These are phyloP conservation scores for Xestia c-nigrum DNA, from an alignment of 2,888 invertebrate species.

Conservation along the genomic window DNA sequence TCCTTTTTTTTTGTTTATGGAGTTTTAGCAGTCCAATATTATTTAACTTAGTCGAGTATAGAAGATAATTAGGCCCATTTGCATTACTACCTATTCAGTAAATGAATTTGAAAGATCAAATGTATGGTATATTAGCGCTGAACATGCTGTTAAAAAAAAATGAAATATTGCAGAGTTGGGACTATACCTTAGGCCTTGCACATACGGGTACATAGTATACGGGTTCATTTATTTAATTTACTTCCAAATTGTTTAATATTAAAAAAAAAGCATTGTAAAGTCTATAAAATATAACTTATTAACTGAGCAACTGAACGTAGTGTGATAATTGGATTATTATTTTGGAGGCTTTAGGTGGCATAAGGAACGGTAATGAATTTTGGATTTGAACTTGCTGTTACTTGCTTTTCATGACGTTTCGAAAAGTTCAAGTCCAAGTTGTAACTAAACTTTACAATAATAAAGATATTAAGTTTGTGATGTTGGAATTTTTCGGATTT, in stretches of 20 bases:
- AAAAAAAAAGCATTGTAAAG: neutral
- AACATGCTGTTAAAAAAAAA: neutral
- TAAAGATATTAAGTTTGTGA: neutral
- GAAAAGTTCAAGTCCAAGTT: neutral
- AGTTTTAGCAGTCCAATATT: neutral
- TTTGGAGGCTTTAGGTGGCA: neutral
- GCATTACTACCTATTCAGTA: neutral
- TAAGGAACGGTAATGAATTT: neutral
- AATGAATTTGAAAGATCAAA: neutral
- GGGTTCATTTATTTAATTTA: neutral
- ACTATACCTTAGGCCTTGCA: neutral
- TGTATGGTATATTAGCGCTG: neutral
- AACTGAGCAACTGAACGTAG: neutral
- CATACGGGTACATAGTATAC: neutral
- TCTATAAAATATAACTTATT: neutral
- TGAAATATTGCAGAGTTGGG: neutral
- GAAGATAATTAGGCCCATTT: neutral
- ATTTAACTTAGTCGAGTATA: neutral
- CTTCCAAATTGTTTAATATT: neutral
- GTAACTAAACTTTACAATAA: neutral
- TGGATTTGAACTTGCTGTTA: neutral
- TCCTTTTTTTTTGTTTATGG: neutral
- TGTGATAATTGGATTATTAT: neutral
- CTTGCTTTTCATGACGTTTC: neutral
- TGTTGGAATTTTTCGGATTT: neutral